Evolutionary conservation across 64 coral and sea anemone species (phyloP), one percentile per base, ranked within the genome.

Genomic region (Trachythela sp.): DNA sequence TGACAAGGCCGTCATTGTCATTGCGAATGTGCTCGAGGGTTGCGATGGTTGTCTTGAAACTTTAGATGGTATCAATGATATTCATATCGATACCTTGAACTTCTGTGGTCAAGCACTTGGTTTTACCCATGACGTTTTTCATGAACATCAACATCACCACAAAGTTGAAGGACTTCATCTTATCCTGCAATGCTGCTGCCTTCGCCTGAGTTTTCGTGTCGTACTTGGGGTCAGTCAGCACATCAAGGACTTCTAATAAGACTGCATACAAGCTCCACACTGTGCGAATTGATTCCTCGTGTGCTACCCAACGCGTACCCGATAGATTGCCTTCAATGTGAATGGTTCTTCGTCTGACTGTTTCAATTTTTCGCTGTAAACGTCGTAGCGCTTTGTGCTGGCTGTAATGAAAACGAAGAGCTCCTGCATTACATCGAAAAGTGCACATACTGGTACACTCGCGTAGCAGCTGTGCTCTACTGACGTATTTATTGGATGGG

Each of bases 391-490:
- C 26, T 64, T 64, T 26, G 56, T 64, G 56, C 17, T 64, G 24
- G 75, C 32, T 80, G 75, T 80, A 39, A 37, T 29, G 75, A 80
- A 80, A 39, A 80, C 75, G 37, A 38, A 80, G 8, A 80, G 37
- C 75, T 80, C 27, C 31, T 80, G 75, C 34, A 80, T n/a, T 11
- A 80, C 8, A 38, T 80, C 75, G 20, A 80, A 80, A 35, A 80
- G 32, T 80, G 8, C 31, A 30, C 75, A 80, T 45, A 45, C 75
- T 30, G 75, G 13, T 39, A 10, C 33, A 77, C 71, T 80, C 38
- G 32, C 34, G 13, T 80, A n/a, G 31, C 75, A 80, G 75, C 75
- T 80, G 31, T 80, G 75, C 33, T 80, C 75, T 37, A 80, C 75
- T 37, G 75, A 4, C 31, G 75, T 80, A 39, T 80, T 80, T 35